Conservation (phyloP, 2,888 invertebrate genomes). For the Ophion costatus region DNA sequence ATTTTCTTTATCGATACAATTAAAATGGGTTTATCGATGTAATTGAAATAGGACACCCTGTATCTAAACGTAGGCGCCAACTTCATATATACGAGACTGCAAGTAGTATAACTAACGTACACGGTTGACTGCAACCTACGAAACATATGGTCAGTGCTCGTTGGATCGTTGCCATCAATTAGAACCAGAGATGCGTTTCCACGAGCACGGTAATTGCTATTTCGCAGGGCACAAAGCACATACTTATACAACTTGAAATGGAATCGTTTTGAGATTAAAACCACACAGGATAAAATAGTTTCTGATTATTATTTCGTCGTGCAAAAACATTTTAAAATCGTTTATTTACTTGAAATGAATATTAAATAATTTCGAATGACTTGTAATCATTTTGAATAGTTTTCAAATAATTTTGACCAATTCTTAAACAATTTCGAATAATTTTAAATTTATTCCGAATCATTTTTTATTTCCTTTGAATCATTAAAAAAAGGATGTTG, state of each 20-base stretch:
- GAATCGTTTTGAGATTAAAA: not conserved
- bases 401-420: no score
- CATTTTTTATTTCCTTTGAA: no score
- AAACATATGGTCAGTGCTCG: slow-evolving; percentile 30
- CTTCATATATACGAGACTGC: not conserved
- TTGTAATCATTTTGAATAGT: no score
- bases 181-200: slow-evolving; percentile 31
- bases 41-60: not conserved
- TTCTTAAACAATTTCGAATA: no score
- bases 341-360: no score
- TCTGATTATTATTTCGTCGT: not conserved
- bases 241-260: not conserved
- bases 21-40: not conserved
- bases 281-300: not conserved
- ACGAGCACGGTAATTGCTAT: slow-evolving; percentile 1
- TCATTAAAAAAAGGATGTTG: no score
- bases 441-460: no score
- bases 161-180: slow-evolving; percentile 53
- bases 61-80: not conserved
- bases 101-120: slow-evolving; percentile 33
- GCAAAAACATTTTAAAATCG: no score
- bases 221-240: not conserved
- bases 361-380: no score
- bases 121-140: slow-evolving; percentile 15
- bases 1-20: no score